Percentiles rank a stretch among this genome's conserved stretches.
phyloP scores from a whole-genome alignment of 2,888 invertebrate genomes.

The Aricia artaxerxes region DNA sequence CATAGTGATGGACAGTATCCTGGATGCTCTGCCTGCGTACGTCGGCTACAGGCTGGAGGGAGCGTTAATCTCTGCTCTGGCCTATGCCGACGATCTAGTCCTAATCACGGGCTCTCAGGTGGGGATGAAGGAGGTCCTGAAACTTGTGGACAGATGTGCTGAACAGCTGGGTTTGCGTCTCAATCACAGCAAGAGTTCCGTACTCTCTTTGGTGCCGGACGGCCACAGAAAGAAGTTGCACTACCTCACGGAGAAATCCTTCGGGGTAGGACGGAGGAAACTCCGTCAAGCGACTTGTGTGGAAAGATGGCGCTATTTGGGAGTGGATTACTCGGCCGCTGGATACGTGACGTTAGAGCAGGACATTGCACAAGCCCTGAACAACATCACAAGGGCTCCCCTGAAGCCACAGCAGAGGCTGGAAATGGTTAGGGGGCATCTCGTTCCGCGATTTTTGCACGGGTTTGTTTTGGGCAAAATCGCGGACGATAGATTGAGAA shows the following conservation, averaged over 20 bases:
- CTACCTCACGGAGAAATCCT: slow-evolving; percentile 38
- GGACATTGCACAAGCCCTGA: slow-evolving; percentile 44
- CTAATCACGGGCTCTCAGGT: slow-evolving; percentile 48
- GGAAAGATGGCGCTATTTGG: slow-evolving; percentile 48
- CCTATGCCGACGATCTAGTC: slow-evolving; percentile 58
- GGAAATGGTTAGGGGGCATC: slow-evolving; percentile 48
- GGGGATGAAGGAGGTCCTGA: slow-evolving; percentile 48
- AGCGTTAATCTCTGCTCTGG: slow-evolving; percentile 47
- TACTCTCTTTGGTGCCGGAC: slow-evolving; percentile 47
- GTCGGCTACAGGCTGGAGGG: slow-evolving; percentile 43
- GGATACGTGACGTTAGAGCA: slow-evolving; percentile 46
- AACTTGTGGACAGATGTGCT: slow-evolving; percentile 41
- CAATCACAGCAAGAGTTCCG: slow-evolving; percentile 44
- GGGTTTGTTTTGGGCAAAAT: slow-evolving; percentile 35
- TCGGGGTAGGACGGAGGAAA: slow-evolving; percentile 40
- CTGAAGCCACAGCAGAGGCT: slow-evolving; percentile 48
- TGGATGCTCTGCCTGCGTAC: slow-evolving; percentile 42
- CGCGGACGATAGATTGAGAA: neutral
- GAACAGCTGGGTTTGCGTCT: slow-evolving; percentile 39
- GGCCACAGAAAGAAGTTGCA: slow-evolving; percentile 47
- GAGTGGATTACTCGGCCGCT: slow-evolving; percentile 48
- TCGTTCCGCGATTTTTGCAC: slow-evolving; percentile 53
- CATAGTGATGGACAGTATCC: slow-evolving; percentile 43
- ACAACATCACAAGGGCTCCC: slow-evolving; percentile 48
- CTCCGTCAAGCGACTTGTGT: slow-evolving; percentile 44